A percentile compares a stretch with the other conserved stretches of the same genome.
phyloP scores from a whole-genome alignment of 2,797 vertebrate species.

The Sorex maritimensis region DNA sequence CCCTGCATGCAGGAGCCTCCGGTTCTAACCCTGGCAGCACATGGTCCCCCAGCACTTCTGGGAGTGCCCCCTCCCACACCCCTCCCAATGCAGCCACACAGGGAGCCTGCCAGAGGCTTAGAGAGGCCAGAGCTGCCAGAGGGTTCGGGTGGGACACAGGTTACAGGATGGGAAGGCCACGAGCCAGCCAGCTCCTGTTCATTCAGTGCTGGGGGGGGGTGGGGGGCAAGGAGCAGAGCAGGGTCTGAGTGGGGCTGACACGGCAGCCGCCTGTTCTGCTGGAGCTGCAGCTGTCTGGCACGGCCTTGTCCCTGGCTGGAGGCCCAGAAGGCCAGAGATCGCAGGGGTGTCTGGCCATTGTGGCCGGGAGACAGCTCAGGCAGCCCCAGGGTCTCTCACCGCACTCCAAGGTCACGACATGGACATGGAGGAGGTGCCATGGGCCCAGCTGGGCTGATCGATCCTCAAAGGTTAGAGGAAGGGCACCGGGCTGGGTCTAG shows the following conservation, averaged over 20 bases:
- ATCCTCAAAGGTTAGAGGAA: slow-evolving; percentile 44
- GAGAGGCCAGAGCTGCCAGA: not conserved
- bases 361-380: slow-evolving; percentile 12
- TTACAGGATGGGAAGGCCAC: not conserved
- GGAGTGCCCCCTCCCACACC: too few relatives aligned
- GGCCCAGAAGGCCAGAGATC: slow-evolving; percentile 78
- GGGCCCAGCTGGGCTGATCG: not conserved
- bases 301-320: slow-evolving; percentile 41
- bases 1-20: too few relatives aligned
- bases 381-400: slow-evolving; percentile 11
- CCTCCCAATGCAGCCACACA: not conserved
- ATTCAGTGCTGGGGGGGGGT: not conserved
- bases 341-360: slow-evolving; percentile 41
- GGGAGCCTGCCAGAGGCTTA: not conserved
- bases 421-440: slow-evolving; percentile 19
- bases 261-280: not conserved
- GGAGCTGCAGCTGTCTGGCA: not conserved
- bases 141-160: not conserved
- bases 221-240: too few relatives aligned
- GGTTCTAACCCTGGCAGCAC: too few relatives aligned
- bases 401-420: not conserved
- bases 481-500: not conserved
- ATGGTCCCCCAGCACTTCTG: not conserved
- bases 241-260: too few relatives aligned
- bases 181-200: not conserved